These are phyloP conservation scores for Euzetes globulus DNA, from an alignment of 2,888 invertebrate species.

Conservation along the genomic window DNA sequence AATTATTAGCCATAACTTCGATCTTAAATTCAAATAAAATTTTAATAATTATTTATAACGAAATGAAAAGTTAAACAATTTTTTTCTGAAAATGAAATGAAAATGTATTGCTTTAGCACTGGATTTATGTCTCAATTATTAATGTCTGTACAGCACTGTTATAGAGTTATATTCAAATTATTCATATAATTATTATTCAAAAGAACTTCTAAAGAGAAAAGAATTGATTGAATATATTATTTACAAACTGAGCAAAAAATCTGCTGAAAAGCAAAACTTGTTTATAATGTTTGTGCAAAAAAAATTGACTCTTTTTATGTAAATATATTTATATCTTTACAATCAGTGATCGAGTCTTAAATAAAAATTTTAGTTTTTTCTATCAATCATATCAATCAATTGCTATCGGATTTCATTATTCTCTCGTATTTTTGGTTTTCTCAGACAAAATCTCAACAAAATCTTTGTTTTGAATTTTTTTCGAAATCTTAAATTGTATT, in stretches of 20 bases:
- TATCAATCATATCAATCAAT: slow-evolving; percentile 9
- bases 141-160: too few relatives aligned
- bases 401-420: not conserved
- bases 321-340: slow-evolving; percentile 28
- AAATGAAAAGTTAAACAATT: too few relatives aligned
- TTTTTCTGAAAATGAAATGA: too few relatives aligned
- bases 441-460: not conserved
- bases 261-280: not conserved
- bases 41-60: too few relatives aligned
- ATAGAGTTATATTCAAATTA: too few relatives aligned
- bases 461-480: too few relatives aligned
- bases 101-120: too few relatives aligned
- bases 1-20: too few relatives aligned
- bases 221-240: not conserved
- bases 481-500: too few relatives aligned
- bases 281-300: not conserved
- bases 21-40: too few relatives aligned
- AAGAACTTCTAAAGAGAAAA: not conserved
- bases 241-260: not conserved
- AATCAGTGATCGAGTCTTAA: slow-evolving; percentile 19
- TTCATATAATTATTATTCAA: not conserved
- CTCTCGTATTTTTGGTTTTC: not conserved
- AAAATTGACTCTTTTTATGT: slow-evolving; percentile 7
- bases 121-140: too few relatives aligned
- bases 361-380: not conserved